These are phyloP conservation scores for Antidorcas marsupialis DNA, from an alignment of 2,113 vertebrate species.

Conservation along the genomic window DNA sequence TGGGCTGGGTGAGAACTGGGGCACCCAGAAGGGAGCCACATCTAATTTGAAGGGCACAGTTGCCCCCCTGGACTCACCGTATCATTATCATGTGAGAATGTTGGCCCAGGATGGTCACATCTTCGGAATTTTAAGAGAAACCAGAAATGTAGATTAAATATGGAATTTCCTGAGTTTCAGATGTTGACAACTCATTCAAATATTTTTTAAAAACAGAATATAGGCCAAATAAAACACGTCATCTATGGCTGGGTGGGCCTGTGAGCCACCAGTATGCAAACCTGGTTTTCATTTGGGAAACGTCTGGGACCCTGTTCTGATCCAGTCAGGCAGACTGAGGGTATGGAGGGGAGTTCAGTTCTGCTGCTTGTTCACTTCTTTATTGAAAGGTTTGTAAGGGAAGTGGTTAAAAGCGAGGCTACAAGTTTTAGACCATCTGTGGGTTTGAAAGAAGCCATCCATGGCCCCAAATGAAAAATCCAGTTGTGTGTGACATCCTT, in stretches of 20 bases:
- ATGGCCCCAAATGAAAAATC: background rate
- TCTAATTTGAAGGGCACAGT: background rate
- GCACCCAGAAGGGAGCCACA: background rate
- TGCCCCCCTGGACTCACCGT: background rate
- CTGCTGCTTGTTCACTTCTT: background rate
- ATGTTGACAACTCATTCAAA: background rate
- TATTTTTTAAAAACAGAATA: constrained; percentile 7
- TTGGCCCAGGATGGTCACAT: background rate
- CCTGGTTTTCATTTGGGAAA: background rate
- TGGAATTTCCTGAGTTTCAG: background rate
- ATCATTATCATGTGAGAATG: background rate
- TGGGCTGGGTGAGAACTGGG: background rate
- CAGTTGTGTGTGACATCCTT: background rate
- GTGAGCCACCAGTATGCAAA: background rate
- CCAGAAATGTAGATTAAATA: background rate
- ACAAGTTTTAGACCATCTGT: background rate
- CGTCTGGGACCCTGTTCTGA: background rate
- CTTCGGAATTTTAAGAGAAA: constrained; percentile 9
- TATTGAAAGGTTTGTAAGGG: background rate
- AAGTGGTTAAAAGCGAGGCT: background rate
- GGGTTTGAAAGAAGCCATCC: background rate
- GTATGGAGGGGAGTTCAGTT: background rate
- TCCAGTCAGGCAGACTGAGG: background rate
- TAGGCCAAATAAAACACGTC: background rate
- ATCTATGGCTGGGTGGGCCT: background rate